Conservation (phyloP, 2,888 invertebrate genomes). For the Cheilosia pagana region DNA sequence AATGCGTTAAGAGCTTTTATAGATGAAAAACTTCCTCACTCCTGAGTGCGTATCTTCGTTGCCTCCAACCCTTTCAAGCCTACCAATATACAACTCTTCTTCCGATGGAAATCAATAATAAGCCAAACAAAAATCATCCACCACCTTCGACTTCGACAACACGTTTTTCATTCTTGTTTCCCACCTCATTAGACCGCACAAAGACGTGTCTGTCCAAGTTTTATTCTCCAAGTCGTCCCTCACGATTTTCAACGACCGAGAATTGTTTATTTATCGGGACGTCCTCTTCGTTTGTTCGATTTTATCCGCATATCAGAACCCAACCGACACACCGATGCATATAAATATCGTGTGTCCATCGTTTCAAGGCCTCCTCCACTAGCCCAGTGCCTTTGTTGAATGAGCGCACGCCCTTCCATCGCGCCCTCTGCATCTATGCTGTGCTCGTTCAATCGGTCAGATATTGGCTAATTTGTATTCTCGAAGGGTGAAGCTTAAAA, state of each 20-base stretch:
- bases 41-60: too few species aligned
- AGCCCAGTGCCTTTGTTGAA: slow-evolving; percentile 34
- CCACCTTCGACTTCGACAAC: not conserved
- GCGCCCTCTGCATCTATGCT: not conserved
- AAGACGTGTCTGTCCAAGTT: slow-evolving; percentile 49
- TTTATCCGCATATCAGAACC: slow-evolving; percentile 13
- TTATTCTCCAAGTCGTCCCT: slow-evolving; percentile 7
- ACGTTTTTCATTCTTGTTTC: slow-evolving; percentile 55
- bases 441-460: slow-evolving; percentile 41
- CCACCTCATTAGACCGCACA: slow-evolving; percentile 70
- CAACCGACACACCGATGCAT: slow-evolving; percentile 15
- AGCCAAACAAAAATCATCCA: slow-evolving; percentile 16
- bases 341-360: slow-evolving; percentile 36
- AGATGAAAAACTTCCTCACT: too few species aligned
- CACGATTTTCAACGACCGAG: slow-evolving; percentile 8
- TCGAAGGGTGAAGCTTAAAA: slow-evolving; percentile 40
- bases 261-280: slow-evolving; percentile 49
- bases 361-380: slow-evolving; percentile 35
- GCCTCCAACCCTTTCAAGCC: not conserved
- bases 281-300: slow-evolving; percentile 29
- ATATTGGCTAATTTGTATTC: slow-evolving; percentile 56
- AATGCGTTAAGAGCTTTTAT: too few species aligned
- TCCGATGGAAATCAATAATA: too few species aligned
- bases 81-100: not conserved
- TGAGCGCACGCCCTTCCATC: slow-evolving; percentile 1